phyloP scores from a whole-genome alignment of 2,113 vertebrate species.

The Sarotherodon lohbergeri region DNA sequence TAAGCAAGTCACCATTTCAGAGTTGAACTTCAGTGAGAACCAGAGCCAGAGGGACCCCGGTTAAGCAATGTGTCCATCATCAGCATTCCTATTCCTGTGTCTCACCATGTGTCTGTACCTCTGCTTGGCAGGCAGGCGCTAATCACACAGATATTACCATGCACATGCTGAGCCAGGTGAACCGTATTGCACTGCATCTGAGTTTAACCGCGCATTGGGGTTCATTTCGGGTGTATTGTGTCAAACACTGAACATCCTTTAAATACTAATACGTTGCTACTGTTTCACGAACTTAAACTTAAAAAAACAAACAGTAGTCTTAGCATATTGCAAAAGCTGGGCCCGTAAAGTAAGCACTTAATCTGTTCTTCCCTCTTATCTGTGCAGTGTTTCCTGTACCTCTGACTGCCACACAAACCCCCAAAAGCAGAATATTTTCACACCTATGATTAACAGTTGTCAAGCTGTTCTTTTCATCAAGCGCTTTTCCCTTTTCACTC shows the following conservation, averaged over 20 bases:
- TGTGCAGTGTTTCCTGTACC: not conserved
- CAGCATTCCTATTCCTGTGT: not conserved
- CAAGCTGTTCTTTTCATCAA: not conserved
- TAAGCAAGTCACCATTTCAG: not conserved
- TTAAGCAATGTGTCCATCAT: constrained; percentile 29
- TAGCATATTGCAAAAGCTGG: not conserved
- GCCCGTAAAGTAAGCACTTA: not conserved
- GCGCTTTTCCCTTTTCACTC: not conserved
- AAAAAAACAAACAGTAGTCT: not conserved
- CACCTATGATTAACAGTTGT: not conserved
- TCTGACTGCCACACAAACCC: not conserved
- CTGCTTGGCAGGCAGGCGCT: not conserved
- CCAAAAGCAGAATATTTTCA: not conserved
- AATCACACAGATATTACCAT: not conserved
- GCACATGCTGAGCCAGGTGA: constrained; percentile 20
- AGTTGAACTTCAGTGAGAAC: constrained; percentile 11
- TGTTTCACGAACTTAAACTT: not conserved
- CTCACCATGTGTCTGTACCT: not conserved
- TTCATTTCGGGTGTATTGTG: not conserved
- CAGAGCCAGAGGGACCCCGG: constrained; percentile 3
- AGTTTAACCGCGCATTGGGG: not conserved
- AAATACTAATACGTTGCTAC: not conserved
- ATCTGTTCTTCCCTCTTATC: not conserved
- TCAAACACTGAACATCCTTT: not conserved
- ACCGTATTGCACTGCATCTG: constrained; percentile 5